Evolutionary conservation across 2,797 vertebrate genomes (phyloP).

Genomic region (Eulemur mongoz): DNA sequence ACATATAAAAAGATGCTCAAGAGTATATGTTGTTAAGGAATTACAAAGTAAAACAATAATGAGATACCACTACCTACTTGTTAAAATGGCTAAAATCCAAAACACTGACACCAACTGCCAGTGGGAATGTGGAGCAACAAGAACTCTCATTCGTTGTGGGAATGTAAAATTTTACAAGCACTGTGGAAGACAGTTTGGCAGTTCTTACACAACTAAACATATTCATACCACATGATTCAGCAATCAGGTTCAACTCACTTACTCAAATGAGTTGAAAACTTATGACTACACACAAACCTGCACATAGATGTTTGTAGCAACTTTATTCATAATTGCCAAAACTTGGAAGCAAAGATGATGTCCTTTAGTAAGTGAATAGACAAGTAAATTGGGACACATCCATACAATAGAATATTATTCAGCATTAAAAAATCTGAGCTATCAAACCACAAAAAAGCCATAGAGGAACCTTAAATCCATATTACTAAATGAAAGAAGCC

Average conservation of each 20-base stretch:
- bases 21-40: neutral
- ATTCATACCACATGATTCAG: neutral
- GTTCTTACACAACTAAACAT: neutral
- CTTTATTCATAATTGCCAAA: neutral
- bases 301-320: neutral
- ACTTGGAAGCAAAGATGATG: neutral
- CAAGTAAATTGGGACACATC: neutral
- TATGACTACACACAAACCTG: neutral
- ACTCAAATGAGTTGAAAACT: neutral
- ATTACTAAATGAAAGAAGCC: neutral
- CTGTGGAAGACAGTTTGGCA: neutral
- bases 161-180: neutral
- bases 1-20: neutral
- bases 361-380: neutral
- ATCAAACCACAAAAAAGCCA: neutral
- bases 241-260: neutral
- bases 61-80: neutral
- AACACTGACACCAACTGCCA: neutral
- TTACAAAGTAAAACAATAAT: neutral
- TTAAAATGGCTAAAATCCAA: neutral
- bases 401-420: neutral
- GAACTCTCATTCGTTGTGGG: neutral
- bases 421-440: neutral
- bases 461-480: neutral
- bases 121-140: neutral